Base-by-base conservation (phyloP, 2,113 vertebrate species). In the Ursus arctos region DNA sequence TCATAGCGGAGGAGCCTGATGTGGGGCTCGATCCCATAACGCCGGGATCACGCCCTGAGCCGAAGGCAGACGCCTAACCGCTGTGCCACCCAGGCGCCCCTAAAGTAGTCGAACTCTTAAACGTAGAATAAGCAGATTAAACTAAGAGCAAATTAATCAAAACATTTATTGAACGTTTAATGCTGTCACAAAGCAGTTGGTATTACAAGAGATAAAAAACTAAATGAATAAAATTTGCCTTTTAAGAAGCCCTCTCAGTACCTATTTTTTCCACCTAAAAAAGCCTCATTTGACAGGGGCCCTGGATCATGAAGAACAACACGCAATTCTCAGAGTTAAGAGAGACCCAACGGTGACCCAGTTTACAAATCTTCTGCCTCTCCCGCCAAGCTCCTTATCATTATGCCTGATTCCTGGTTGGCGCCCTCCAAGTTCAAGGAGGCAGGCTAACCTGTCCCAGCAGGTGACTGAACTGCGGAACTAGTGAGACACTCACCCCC, bases 121-220 rank as follows among this genome's bases (percentile, higher is more conserved):
- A 67, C 49, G 43, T 80, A 13, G 47, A 86, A 63, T 67, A 90
- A 96, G 40, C 24, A 82, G 53, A 91, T 74, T 49, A 90, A 80
- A 59, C 80, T 55, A 61, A 67, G 72, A 91, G 72, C 72, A 91
- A 81, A 86, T 55, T 84, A 84, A 84, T 47, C 24, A 47, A 43
- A 94, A 82, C 18, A 83, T 26, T 93, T 76, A 74, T 9, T 83
- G 84, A 88, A 83, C 22, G 65, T 36, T 57, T 83, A 88, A 83
- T 65, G 55, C 76, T 61, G 36, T 74, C 57, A 82, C 65, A 88
- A 82, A 74, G 76, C 26, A 53, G 43, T 21, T 53, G 31, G 26
- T 28, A 76, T n/a, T 76, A 47, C 6, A 83, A 83, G 55, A 88
- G 67, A 76, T 53, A 24, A 74, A 67, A 82, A 76, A n/a, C 47